phyloP scores from a whole-genome alignment of 2,797 vertebrate genomes.

The Coreius guichenoti region DNA sequence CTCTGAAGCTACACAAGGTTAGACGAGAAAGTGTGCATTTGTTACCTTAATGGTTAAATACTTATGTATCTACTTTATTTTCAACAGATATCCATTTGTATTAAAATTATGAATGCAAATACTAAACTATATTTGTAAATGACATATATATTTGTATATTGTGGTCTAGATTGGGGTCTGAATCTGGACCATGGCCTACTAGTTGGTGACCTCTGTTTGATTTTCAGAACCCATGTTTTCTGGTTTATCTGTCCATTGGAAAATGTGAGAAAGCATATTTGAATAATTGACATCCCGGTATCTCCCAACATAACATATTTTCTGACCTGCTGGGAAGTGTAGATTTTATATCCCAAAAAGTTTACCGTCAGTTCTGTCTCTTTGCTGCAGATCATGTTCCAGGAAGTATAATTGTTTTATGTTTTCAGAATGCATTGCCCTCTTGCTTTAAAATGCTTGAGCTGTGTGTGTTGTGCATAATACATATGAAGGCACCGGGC shows the following conservation, averaged over 20 bases:
- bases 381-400: not conserved
- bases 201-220: not conserved
- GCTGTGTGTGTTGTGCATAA: constrained; percentile 16
- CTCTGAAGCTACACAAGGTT: not conserved
- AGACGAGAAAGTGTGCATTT: not conserved
- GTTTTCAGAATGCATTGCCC: constrained; percentile 3
- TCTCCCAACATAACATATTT: not conserved
- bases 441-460: constrained; percentile 33
- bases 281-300: not conserved
- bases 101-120: not conserved
- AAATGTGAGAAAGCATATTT: not conserved
- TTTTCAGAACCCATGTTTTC: not conserved
- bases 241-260: not conserved
- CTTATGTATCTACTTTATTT: not conserved
- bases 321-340: not conserved
- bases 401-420: not conserved
- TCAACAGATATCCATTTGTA: not conserved
- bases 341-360: not conserved
- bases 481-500: constrained; percentile 34
- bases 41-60: not conserved
- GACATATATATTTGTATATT: not conserved
- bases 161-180: not conserved
- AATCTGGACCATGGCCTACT: not conserved
- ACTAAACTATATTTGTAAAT: not conserved
- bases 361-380: not conserved